phyloP scores from a whole-genome alignment of 92 coral and sea anemone genomes.

The Metridium senile region DNA sequence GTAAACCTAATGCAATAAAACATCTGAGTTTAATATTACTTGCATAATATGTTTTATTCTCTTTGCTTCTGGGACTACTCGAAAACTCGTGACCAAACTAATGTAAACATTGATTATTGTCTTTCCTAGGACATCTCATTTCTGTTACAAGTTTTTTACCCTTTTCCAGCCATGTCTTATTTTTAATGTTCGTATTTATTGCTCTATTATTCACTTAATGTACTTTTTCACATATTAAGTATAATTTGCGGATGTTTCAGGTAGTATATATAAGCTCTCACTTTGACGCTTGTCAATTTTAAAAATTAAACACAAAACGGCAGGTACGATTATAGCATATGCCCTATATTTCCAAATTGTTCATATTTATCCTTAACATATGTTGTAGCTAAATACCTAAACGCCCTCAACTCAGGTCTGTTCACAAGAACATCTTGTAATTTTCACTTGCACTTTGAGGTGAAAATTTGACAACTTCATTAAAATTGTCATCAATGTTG shows the following conservation, averaged over 20 bases:
- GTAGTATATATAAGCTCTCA: slow-evolving; percentile 2
- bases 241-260: not conserved
- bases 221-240: not conserved
- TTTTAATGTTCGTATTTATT: not conserved
- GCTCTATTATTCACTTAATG: not conserved
- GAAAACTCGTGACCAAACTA: slow-evolving; percentile 15
- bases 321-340: not conserved
- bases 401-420: too few species aligned
- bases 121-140: not conserved
- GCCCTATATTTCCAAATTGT: not conserved
- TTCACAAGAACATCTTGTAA: too few species aligned
- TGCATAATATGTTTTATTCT: not conserved
- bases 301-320: slow-evolving; percentile 14
- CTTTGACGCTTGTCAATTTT: slow-evolving; percentile 19
- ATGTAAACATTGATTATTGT: slow-evolving; percentile 15
- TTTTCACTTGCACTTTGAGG: too few species aligned
- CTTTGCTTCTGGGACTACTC: not conserved
- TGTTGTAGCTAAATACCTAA: too few species aligned
- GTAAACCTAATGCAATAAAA: slow-evolving; percentile 27
- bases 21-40: not conserved
- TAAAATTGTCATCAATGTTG: too few species aligned
- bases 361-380: not conserved
- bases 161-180: not conserved
- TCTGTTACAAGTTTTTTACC: not conserved
- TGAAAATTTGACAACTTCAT: too few species aligned